Evolutionary conservation across 2,797 vertebrate genomes (phyloP).

Genomic region (Esox masquinongy): DNA sequence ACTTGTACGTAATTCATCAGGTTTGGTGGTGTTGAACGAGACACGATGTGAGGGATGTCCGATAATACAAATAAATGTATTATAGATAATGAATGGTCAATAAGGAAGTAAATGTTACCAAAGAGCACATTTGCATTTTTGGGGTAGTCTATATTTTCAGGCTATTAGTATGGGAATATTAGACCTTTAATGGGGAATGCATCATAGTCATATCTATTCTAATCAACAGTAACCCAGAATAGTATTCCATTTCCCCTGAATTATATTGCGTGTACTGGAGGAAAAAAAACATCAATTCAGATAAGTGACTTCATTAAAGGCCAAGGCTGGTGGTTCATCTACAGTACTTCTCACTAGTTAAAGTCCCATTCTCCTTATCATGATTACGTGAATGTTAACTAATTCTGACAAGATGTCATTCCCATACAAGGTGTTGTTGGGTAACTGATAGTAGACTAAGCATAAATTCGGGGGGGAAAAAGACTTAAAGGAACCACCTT

Average conservation of each 20-base stretch:
- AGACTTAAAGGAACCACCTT: too few species aligned
- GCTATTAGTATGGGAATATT: not conserved
- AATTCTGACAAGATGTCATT: constrained; percentile 29
- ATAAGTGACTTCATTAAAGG: constrained; percentile 31
- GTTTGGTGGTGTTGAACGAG: not conserved
- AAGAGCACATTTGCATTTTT: not conserved
- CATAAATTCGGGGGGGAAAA: too few species aligned
- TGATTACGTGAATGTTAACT: constrained; percentile 34
- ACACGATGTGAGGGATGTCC: not conserved
- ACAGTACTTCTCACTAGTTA: not conserved
- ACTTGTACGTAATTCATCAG: not conserved
- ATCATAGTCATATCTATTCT: constrained; percentile 6
- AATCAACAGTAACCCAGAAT: constrained; percentile 17
- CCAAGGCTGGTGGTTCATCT: constrained; percentile 22
- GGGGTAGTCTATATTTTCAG: not conserved
- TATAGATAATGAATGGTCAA: not conserved
- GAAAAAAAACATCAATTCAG: constrained; percentile 33
- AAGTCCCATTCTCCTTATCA: not conserved
- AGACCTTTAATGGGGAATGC: not conserved
- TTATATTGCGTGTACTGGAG: constrained; percentile 25
- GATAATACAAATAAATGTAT: not conserved
- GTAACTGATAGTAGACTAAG: not conserved
- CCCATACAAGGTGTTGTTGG: constrained; percentile 14
- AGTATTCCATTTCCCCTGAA: constrained; percentile 11
- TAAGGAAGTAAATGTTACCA: not conserved